These are phyloP conservation scores for Linurgus olivaceus DNA, from an alignment of 2,797 vertebrate genomes.

Conservation along the genomic window DNA sequence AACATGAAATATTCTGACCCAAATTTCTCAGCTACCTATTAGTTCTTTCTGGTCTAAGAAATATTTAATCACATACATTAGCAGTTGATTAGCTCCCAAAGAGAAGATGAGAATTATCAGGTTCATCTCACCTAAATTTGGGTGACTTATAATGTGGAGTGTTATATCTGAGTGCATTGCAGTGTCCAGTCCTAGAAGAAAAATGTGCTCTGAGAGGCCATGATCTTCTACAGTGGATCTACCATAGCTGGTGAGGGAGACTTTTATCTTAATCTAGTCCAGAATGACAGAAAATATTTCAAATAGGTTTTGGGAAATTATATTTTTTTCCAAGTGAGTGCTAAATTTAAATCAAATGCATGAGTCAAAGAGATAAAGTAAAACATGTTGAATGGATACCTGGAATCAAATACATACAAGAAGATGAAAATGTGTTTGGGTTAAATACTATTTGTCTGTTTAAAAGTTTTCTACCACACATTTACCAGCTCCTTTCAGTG, in stretches of 20 bases:
- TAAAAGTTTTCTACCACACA: not conserved
- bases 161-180: not conserved
- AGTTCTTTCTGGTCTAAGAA: not conserved
- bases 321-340: not conserved
- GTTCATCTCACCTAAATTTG: not conserved
- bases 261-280: not conserved
- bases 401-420: not conserved
- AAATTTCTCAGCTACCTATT: not conserved
- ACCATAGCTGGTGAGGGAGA: not conserved
- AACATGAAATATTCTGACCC: not conserved
- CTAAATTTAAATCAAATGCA: not conserved
- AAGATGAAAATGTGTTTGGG: not conserved
- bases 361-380: not conserved
- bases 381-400: not conserved
- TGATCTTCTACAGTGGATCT: not conserved
- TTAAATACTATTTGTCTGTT: not conserved
- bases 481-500: not conserved
- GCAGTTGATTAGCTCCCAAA: not conserved
- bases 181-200: not conserved
- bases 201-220: not conserved
- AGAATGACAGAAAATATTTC: not conserved
- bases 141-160: not conserved
- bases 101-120: not conserved
- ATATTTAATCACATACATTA: not conserved
- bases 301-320: not conserved